Evolutionary conservation across 1,140 invertebrate genomes (phyloP).

Genomic region (Daktulosphaira vitifoliae): DNA sequence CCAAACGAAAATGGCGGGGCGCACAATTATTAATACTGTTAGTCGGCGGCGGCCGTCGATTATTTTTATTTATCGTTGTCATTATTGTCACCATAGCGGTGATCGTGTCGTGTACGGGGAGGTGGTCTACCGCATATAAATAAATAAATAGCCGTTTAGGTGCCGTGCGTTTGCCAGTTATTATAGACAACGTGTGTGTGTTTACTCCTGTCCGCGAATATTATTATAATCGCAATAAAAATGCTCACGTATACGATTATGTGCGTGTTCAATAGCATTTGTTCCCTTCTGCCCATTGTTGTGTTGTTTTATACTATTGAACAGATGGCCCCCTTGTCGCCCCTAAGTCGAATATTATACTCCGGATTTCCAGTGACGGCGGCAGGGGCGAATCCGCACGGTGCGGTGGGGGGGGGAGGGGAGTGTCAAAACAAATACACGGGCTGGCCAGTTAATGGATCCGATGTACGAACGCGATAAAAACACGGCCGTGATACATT

Average conservation of each 20-base stretch:
- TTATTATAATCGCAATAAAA: constrained; percentile 29
- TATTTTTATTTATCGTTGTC: constrained; percentile 11
- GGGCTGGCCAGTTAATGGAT: no score
- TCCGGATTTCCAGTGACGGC: not conserved
- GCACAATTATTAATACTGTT: no score
- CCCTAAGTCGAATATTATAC: constrained; percentile 4
- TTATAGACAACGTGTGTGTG: constrained; percentile 11
- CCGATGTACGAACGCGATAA: no score
- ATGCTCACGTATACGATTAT: constrained; percentile 18
- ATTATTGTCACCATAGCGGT: not conserved
- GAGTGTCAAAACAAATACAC: no score
- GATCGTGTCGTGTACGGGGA: not conserved
- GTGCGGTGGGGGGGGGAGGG: no score
- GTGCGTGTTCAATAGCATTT: constrained; percentile 13
- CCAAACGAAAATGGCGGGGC: no score
- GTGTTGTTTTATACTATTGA: not conserved
- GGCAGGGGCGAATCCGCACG: no score
- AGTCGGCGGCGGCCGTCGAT: not conserved
- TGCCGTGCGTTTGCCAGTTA: not conserved
- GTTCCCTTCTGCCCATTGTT: constrained; percentile 4
- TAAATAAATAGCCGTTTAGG: constrained; percentile 24
- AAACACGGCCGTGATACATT: no score
- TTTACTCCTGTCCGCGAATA: constrained; percentile 26
- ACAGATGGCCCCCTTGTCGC: not conserved
- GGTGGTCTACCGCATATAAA: not conserved